These are phyloP conservation scores for Spodoptera littoralis DNA, from an alignment of 2,888 invertebrate genomes.

Conservation along the genomic window DNA sequence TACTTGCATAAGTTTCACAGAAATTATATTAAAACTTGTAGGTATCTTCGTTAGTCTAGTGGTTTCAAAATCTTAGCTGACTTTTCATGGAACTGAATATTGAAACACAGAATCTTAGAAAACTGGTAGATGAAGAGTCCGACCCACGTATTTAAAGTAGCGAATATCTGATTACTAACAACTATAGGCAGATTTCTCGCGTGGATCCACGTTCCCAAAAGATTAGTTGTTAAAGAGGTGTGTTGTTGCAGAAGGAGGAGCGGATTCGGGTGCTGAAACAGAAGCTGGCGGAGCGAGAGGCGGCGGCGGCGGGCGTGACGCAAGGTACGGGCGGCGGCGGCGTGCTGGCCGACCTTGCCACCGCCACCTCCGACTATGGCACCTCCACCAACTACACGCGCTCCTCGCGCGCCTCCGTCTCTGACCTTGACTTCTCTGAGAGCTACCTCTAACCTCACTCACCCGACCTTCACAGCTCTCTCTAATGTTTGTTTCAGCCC, in stretches of 20 bases:
- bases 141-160: too few relatives aligned
- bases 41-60: too few relatives aligned
- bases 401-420: constrained; percentile 94
- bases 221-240: constrained; percentile 1
- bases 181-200: too few relatives aligned
- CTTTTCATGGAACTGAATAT: too few relatives aligned
- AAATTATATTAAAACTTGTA: too few relatives aligned
- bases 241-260: constrained; percentile 93
- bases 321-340: constrained; percentile 91
- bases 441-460: constrained; percentile 91
- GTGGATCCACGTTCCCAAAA: too few relatives aligned
- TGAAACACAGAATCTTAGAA: too few relatives aligned
- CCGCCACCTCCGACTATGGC: constrained; percentile 93
- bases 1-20: constrained; percentile 19
- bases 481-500: constrained; percentile 42
- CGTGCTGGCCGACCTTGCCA: constrained; percentile 93
- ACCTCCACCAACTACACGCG: constrained; percentile 94
- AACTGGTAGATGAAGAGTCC: too few relatives aligned
- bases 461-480: constrained; percentile 27
- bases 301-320: constrained; percentile 90
- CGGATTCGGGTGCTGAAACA: constrained; percentile 94
- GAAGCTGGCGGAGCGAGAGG: constrained; percentile 93
- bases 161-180: too few relatives aligned
- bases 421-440: constrained; percentile 96
- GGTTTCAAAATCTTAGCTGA: too few relatives aligned